phyloP scores from a whole-genome alignment of 2,113 vertebrate species.

The Melanostigma gelatinosum region DNA sequence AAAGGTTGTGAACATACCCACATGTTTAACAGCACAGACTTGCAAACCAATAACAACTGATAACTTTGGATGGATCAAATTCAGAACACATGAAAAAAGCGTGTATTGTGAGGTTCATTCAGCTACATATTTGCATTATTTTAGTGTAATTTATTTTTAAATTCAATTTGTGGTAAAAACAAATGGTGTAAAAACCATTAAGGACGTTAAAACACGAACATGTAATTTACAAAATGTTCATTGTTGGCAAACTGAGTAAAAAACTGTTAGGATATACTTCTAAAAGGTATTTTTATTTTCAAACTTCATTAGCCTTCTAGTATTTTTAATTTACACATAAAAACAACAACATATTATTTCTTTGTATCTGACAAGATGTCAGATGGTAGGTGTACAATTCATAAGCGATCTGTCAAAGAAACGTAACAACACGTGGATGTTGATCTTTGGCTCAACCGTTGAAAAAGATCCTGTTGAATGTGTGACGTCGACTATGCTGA shows the following conservation, averaged over 20 bases:
- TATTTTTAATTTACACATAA: neutral
- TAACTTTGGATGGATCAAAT: neutral
- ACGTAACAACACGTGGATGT: neutral
- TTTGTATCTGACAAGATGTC: neutral
- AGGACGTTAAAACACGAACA: neutral
- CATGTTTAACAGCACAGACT: neutral
- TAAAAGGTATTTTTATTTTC: too few species aligned
- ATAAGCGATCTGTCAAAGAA: neutral
- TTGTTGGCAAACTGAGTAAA: neutral
- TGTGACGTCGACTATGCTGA: conserved; percentile 33
- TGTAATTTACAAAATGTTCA: neutral
- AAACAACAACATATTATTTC: too few species aligned
- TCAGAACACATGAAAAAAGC: neutral
- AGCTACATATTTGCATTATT: neutral
- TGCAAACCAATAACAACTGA: neutral
- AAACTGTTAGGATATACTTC: neutral
- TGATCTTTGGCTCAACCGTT: neutral
- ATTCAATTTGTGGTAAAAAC: neutral
- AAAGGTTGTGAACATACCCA: neutral
- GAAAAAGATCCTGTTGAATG: neutral
- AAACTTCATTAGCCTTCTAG: neutral
- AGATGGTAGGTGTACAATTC: neutral
- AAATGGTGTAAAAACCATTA: neutral
- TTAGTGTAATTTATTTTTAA: neutral
- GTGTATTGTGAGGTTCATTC: neutral